phyloP scores from a whole-genome alignment of 1,140 invertebrate genomes.

The Drosophila kikkawai region DNA sequence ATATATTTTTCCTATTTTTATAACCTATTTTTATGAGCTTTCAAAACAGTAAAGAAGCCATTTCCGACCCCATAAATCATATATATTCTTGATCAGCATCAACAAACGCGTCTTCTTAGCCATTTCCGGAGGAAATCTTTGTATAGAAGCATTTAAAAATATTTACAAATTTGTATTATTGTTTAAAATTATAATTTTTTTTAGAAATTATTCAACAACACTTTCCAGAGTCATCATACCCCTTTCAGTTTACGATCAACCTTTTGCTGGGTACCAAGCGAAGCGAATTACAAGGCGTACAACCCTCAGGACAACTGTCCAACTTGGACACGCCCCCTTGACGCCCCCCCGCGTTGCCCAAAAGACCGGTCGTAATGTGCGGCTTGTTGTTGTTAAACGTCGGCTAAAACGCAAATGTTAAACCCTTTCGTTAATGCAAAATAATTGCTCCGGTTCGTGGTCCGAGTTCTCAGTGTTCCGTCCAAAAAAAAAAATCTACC shows the following conservation, averaged over 20 bases:
- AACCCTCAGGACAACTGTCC: constrained; percentile 67
- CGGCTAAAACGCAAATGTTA: constrained; percentile 83
- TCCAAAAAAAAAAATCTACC: constrained; percentile 23
- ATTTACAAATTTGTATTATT: no score
- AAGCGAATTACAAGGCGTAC: constrained; percentile 78
- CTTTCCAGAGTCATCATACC: neutral
- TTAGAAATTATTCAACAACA: no score
- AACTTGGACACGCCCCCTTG: constrained; percentile 19
- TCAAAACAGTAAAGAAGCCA: no score
- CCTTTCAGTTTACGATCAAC: neutral
- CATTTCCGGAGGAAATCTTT: no score
- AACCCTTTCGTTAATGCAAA: constrained; percentile 83
- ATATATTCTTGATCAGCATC: no score
- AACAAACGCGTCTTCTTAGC: no score
- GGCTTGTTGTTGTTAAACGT: constrained; percentile 68
- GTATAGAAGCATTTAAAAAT: no score
- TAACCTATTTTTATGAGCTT: no score
- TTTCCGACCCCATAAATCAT: no score
- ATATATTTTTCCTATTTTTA: no score
- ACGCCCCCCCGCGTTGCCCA: neutral
- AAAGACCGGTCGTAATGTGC: constrained; percentile 60
- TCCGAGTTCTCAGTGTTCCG: constrained; percentile 55
- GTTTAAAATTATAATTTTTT: no score
- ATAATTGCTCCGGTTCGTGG: constrained; percentile 80
- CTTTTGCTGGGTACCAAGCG: constrained; percentile 51